Base-by-base conservation (phyloP, 2,113 vertebrate genomes). In the Oreochromis tanganicae region DNA sequence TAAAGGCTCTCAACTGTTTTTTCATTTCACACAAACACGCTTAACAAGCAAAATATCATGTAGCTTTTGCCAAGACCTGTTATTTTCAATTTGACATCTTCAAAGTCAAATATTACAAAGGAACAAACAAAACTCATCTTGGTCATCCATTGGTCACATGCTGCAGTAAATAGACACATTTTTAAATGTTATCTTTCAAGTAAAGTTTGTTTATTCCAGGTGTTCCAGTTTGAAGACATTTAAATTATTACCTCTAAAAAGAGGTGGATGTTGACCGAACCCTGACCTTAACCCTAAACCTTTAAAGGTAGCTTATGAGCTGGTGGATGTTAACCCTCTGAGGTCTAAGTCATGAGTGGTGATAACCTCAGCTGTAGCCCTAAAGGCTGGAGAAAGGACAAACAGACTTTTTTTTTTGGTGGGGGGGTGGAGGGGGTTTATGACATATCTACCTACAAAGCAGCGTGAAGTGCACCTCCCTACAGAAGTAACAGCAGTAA, bases 1-100 rank as follows among this genome's bases (percentile, higher is more conserved):
- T 85, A 59, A 56, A 91, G 56, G 57, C 80, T 85, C 83, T 73
- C 63, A 34, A 32, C 81, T 80, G 43, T 68, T 61, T 56, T 80
- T 90, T 83, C 43, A 61, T 87, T 86, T 91, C 56, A 68, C 36
- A 78, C 61, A 85, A 86, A 93, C 81, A 83, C 46, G 73, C 82
- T 59, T 68, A 88, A 85, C 87, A 91, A 88, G 84, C 71, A 80
- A 56, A 73, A 83, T 61, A 87, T 87, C 48, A 85, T 56, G 85
- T 83, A 38, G 43, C 34, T 75, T 84, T 46, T 87, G 85, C 86
- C 89, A 86, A 71, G 36, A 89, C 9, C 75, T 91, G 80, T 88
- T 84, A 86, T 82, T 83, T 85, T 87, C 57, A 90, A 80, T 87
- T 54, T 61, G 84, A 38, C 14, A 82, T 82, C 34, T 66, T 66